phyloP scores from a whole-genome alignment of 1,140 invertebrate genomes.

The Littorina saxatilis region DNA sequence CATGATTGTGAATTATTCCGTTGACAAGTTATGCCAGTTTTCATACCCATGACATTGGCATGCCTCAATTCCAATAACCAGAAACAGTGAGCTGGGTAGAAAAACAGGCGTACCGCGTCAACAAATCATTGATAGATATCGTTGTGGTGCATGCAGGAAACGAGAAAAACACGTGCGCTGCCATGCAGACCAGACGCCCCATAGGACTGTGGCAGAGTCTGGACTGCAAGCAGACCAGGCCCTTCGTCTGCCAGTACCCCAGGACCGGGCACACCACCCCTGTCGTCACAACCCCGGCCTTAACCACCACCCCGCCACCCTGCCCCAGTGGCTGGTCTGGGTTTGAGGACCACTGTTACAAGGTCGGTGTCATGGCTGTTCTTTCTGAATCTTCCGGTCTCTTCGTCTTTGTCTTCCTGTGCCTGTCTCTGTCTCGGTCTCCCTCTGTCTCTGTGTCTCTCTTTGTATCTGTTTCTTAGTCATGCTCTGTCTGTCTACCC shows the following conservation, averaged over 20 bases:
- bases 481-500: not conserved
- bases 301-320: slow-evolving; percentile 45
- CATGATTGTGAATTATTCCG: too few species aligned
- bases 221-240: slow-evolving; percentile 42
- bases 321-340: slow-evolving; percentile 57
- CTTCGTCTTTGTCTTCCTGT: not conserved
- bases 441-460: not conserved
- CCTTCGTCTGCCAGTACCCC: slow-evolving; percentile 59
- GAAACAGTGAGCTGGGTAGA: not conserved
- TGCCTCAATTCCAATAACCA: too few species aligned
- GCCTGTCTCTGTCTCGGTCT: not conserved
- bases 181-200: slow-evolving; percentile 50
- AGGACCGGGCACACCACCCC: slow-evolving; percentile 52
- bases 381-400: not conserved
- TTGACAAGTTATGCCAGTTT: too few species aligned
- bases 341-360: slow-evolving; percentile 56
- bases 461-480: not conserved
- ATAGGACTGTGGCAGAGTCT: slow-evolving; percentile 64
- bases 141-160: slow-evolving; percentile 44
- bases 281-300: slow-evolving; percentile 40
- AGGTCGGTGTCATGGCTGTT: slow-evolving; percentile 58
- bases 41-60: too few species aligned
- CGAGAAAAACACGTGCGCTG: slow-evolving; percentile 58
- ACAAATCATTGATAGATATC: too few species aligned
- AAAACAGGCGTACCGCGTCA: not conserved